Base-by-base conservation (phyloP, 1,140 invertebrate species). In the Pteromalus puparum region DNA sequence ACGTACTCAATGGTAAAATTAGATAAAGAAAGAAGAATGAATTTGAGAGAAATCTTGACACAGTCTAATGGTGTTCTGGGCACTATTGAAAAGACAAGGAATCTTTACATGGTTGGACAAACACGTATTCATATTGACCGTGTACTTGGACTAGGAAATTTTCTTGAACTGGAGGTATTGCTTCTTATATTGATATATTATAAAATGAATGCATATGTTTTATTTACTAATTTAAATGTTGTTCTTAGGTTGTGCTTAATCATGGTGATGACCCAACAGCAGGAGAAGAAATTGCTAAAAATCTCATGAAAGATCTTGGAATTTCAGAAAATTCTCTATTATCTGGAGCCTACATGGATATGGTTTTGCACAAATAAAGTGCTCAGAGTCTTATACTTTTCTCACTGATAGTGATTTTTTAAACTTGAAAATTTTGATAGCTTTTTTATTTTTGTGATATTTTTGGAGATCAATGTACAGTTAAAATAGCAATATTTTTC, bases 101-200 rank as follows among this genome's bases (percentile, higher is more conserved):
- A 94, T 80, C 92, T 99, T 5, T 98, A 95, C 86, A 93, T 98
- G 88, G 93, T 97, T 65, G 97, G 95, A 0, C 97, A 98, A 89
- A 98, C 98, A 12, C 94, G 98, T 86, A 94, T 99, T 53, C 98
- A 99, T 91, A 93, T 98, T 86, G 98, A 99, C 92, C 90, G 95
- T 88, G 98, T 99, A 0, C 92, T 96, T 87, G 94, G 93, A 76
- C 93, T 99, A 21, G 98, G 98, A 7, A 90, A 96, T 90, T 99
- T 97, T 90, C 95, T 98, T 94, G 98, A 99, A 93, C 93, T 99
- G 65, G 98, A 99, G 94, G 97, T 98, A 86, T 18, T 61, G 18
- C 46, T 1, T 13, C 4, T 61, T 61, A 21, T 61, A 18, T 82
- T 78, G 1, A 34, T 67, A 68, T 30, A 68, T 53, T 28, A 26